Conservation (phyloP, 2,797 vertebrate genomes). For the Enteromius unitaeniatus region DNA sequence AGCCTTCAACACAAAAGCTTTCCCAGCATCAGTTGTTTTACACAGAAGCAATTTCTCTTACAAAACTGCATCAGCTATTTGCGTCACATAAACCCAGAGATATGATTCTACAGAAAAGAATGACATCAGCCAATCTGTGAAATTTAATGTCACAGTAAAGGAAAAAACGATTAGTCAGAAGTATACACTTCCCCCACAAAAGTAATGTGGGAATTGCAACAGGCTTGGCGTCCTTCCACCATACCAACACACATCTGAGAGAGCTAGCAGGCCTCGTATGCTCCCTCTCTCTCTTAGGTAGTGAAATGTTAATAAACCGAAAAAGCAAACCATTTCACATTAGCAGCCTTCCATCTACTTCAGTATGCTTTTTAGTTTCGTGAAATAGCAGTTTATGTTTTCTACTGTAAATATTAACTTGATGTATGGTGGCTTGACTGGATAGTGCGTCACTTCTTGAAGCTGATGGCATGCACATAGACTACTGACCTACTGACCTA, state of each 20-base stretch:
- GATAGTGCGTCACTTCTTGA: neutral
- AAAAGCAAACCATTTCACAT: neutral
- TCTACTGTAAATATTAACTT: neutral
- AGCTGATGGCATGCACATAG: constrained; percentile 15
- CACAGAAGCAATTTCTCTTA: constrained; percentile 6
- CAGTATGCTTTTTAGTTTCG: neutral
- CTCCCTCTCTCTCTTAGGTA: constrained; percentile 54
- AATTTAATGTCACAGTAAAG: constrained; percentile 30
- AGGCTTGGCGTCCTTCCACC: constrained; percentile 69
- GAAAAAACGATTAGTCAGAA: constrained; percentile 46
- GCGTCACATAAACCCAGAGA: neutral
- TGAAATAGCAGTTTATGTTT: neutral
- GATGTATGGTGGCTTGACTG: neutral
- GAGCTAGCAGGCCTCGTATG: constrained; percentile 72
- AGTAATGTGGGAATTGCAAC: constrained; percentile 68
- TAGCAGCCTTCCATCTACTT: neutral
- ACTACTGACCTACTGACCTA: constrained; percentile 45
- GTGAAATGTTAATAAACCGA: constrained; percentile 1
- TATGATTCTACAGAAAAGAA: neutral
- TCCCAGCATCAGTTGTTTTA: constrained; percentile 33
- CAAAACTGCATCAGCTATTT: neutral
- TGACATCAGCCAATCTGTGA: neutral
- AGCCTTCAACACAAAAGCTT: constrained; percentile 36
- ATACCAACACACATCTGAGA: constrained; percentile 70
- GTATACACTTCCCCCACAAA: constrained; percentile 45